A percentile compares a stretch with the other conserved stretches of the same genome.
Evolutionary conservation across 2,888 invertebrate genomes (phyloP).

Genomic region (Limnephilus marmoratus): DNA sequence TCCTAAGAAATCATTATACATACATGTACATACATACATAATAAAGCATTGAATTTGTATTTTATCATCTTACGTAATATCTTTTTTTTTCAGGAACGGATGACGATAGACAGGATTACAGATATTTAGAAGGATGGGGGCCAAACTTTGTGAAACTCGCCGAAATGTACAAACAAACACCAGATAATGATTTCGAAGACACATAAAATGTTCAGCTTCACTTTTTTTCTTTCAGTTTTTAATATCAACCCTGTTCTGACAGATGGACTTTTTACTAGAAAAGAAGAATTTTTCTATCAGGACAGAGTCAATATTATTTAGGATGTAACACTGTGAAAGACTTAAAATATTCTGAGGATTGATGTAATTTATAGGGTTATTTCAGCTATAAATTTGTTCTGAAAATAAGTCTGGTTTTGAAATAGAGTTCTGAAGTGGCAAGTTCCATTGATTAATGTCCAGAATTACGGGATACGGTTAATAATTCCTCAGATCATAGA

Average conservation of each 20-base stretch:
- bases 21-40: not conserved
- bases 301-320: too few species aligned
- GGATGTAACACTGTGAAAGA: not conserved
- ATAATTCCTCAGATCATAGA: too few species aligned
- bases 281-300: not conserved
- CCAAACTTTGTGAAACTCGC: slow-evolving; percentile 88
- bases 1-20: not conserved
- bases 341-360: not conserved
- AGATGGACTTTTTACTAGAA: not conserved
- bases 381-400: not conserved
- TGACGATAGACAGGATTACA: slow-evolving; percentile 87
- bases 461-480: too few species aligned
- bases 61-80: not conserved
- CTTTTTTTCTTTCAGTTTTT: not conserved
- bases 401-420: too few species aligned
- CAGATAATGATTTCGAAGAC: slow-evolving; percentile 82
- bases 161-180: slow-evolving; percentile 86
- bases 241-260: not conserved
- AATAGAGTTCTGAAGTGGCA: not conserved
- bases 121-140: slow-evolving; percentile 88
- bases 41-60: not conserved
- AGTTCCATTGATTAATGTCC: not conserved
- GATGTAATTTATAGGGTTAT: not conserved
- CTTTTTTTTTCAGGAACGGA: slow-evolving; percentile 77
- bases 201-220: slow-evolving; percentile 38